Evolutionary conservation across 2,888 invertebrate species (phyloP), one percentile per base, ranked within the genome.

Genomic region (Chydorus sphaericus): DNA sequence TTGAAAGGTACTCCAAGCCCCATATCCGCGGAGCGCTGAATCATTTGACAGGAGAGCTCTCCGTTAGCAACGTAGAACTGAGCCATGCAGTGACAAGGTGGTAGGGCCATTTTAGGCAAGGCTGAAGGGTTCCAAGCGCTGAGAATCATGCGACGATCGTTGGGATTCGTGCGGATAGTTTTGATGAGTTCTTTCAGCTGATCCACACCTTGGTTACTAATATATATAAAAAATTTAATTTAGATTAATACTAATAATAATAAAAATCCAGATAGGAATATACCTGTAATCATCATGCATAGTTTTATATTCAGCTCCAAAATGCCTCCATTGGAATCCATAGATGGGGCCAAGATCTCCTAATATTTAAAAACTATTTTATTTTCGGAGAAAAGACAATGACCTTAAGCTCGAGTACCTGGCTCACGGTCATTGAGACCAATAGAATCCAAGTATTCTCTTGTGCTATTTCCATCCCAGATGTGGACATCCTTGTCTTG

Each of bases 271-370:
- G 8, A 28, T 11, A 28, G 28, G 29, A 49, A 28, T 20, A 23
- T 14, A 52, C 2, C 73, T 75, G 66, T 97, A 97, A 70, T 94
- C 83, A 20, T 83, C 77, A 61, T 83, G 75, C 74, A 86, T 85
- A 62, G 83, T 80, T 50, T 77, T 72, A 69, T 98, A 97, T 63
- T 85, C 73, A 0, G 96, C 94, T 18, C 97, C 97, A 73, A 83
- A 94, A 68, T 98, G 94, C 57, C 96, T 79, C 97, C 97, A 98
- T 68, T 97, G 97, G 67, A 97, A 98, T 0, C 96, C 97, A 73
- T 97, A 97, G 2, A 97, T 81, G 1, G 97, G 97, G 0, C 96
- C 96, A 48, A 97, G 75, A 71, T 97, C 97, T 57, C 94, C 82
- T 81, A 62, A 10, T 62, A 61, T 50, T 38, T 20, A 29, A 49